These are phyloP conservation scores for Ceratosolen fusciceps DNA, from an alignment of 1,140 invertebrate genomes.

Conservation along the genomic window DNA sequence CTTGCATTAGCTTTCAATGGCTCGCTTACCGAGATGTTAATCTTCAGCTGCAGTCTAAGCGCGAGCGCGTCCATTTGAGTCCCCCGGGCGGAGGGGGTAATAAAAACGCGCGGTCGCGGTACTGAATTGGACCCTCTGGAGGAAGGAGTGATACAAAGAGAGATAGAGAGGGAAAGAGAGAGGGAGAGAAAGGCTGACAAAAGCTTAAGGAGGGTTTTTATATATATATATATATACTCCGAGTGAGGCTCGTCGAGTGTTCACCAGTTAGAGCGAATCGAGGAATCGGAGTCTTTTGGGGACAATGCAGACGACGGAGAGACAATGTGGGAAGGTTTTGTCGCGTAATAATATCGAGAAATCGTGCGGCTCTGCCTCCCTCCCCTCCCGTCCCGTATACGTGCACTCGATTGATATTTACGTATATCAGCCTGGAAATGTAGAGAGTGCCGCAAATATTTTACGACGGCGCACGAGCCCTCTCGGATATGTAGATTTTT, in stretches of 20 bases:
- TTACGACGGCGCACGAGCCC: background rate
- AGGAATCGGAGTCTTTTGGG: background rate
- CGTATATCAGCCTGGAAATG: background rate
- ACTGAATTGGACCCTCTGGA: no score
- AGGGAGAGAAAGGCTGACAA: background rate
- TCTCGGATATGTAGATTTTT: conserved; percentile 17
- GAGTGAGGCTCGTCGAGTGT: background rate
- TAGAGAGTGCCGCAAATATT: background rate
- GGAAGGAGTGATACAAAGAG: background rate
- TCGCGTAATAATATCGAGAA: background rate
- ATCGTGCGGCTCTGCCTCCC: background rate
- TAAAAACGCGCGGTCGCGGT: no score
- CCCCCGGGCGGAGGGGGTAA: background rate
- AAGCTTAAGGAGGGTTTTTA: background rate
- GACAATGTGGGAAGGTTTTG: background rate
- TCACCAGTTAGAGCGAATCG: background rate
- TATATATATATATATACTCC: no score
- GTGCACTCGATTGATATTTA: conserved; percentile 39
- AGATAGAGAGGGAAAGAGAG: background rate
- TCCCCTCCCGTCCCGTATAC: no score
- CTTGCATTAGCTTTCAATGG: conserved; percentile 9
- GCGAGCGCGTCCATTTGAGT: no score
- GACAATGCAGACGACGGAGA: background rate
- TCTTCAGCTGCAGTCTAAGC: background rate
- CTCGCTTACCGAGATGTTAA: background rate